These are phyloP conservation scores for Uropetala carovei DNA, from an alignment of 2,888 invertebrate genomes.

Conservation along the genomic window DNA sequence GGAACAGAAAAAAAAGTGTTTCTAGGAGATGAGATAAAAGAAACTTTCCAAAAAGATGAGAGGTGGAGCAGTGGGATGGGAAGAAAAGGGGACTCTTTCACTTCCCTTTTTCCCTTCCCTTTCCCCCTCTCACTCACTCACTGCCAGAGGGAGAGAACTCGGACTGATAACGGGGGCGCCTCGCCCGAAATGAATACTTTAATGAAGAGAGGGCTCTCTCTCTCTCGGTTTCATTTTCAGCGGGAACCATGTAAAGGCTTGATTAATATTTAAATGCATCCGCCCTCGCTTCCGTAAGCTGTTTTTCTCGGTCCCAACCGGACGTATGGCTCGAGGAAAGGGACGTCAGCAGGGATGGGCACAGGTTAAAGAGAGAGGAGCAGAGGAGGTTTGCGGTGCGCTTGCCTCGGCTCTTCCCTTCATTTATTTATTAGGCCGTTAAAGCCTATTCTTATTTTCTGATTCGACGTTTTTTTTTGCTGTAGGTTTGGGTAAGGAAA, in stretches of 20 bases:
- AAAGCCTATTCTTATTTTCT: no score
- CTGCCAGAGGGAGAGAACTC: background rate
- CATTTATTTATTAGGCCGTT: background rate
- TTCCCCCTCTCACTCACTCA: background rate
- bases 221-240: conserved; percentile 44
- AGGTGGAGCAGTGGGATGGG: no score
- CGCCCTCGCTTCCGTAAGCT: conserved; percentile 44
- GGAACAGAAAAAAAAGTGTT: conserved; percentile 1
- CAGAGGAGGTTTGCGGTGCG: background rate
- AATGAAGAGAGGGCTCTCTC: conserved; percentile 48
- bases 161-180: background rate
- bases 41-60: background rate
- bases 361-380: background rate
- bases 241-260: conserved; percentile 36
- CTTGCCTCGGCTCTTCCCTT: background rate
- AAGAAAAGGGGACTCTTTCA: background rate
- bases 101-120: background rate
- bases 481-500: no score
- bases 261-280: conserved; percentile 57
- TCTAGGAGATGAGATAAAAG: conserved; percentile 3
- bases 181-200: conserved; percentile 55
- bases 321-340: background rate
- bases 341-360: background rate
- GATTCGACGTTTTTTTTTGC: no score
- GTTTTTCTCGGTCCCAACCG: background rate